phyloP scores from a whole-genome alignment of 2,888 invertebrate species.

The Drosophila histrio region DNA sequence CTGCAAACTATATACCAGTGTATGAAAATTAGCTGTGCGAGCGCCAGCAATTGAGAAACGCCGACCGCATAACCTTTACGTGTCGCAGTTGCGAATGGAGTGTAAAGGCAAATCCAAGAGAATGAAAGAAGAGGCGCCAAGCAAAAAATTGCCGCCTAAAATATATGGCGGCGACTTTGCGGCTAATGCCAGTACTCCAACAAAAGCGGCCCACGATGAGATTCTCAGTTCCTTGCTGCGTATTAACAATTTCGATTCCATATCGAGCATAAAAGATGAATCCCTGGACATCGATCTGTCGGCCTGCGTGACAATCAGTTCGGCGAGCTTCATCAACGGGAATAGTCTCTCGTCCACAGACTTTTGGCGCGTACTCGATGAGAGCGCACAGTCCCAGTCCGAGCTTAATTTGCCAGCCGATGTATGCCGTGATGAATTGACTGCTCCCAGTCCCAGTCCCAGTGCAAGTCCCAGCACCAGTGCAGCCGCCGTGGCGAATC shows the following conservation, averaged over 20 bases:
- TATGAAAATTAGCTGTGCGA: conserved; percentile 27
- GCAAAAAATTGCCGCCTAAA: conserved; percentile 83
- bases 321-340: conserved; percentile 78
- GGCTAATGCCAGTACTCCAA: conserved; percentile 66
- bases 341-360: conserved; percentile 83
- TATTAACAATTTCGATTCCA: conserved; percentile 83
- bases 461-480: conserved; percentile 3
- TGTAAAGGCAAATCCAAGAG: conserved; percentile 75
- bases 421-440: conserved; percentile 50
- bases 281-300: conserved; percentile 83
- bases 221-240: conserved; percentile 82
- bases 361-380: conserved; percentile 83
- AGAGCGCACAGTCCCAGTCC: conserved; percentile 80
- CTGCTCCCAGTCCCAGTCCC: conserved; percentile 28
- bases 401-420: conserved; percentile 69
- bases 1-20: conserved; percentile 36
- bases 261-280: conserved; percentile 83
- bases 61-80: conserved; percentile 83
- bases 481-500: conserved; percentile 30
- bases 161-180: conserved; percentile 69
- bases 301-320: conserved; percentile 83
- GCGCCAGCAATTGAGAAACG: conserved; percentile 54
- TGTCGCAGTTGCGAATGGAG: conserved; percentile 76
- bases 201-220: conserved; percentile 81
- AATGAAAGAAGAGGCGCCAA: conserved; percentile 83